phyloP scores from a whole-genome alignment of 1,140 invertebrate species.

The Achatina immaculata region DNA sequence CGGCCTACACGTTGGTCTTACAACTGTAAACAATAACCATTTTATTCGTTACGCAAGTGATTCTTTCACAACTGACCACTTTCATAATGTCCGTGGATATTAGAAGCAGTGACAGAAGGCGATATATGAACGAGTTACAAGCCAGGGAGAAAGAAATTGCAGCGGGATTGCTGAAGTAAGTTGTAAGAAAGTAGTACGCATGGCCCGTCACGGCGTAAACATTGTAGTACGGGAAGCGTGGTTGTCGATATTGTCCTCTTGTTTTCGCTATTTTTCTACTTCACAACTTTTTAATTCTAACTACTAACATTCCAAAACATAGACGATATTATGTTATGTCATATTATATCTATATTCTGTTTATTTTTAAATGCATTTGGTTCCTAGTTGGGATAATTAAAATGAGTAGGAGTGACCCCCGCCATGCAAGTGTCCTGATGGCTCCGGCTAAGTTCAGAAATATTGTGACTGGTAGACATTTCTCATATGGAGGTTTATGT shows the following conservation, averaged over 20 bases:
- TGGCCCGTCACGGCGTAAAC: neutral
- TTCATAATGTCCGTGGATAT: constrained; percentile 56
- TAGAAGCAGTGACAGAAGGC: constrained; percentile 49
- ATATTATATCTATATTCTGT: neutral
- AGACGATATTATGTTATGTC: neutral
- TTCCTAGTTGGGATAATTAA: too few species aligned
- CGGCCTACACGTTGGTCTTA: constrained; percentile 45
- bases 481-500: too few species aligned
- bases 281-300: neutral
- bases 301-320: neutral
- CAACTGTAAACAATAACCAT: neutral
- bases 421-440: neutral
- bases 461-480: too few species aligned
- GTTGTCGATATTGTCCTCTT: neutral
- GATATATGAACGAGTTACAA: constrained; percentile 51
- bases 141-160: constrained; percentile 55
- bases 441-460: neutral
- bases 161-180: constrained; percentile 57
- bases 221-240: constrained; percentile 5
- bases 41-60: neutral
- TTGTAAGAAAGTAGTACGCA: constrained; percentile 29
- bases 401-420: neutral
- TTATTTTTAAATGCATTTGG: too few species aligned
- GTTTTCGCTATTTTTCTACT: neutral
- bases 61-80: neutral